phyloP scores from a whole-genome alignment of 1,140 invertebrate genomes.

The Trichonephila inaurata region DNA sequence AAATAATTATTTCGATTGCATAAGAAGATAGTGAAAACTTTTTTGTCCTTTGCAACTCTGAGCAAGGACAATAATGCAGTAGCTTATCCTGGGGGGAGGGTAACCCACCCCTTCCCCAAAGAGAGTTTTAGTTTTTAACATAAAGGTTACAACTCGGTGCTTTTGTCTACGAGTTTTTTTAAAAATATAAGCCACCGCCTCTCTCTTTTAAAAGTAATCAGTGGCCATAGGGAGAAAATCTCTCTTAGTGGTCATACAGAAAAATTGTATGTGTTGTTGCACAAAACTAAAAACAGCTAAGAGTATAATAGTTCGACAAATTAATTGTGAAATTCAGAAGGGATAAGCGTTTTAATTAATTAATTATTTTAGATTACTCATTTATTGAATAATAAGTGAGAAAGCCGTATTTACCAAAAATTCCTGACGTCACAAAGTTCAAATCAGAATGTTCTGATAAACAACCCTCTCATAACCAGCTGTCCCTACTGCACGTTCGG shows the following conservation, averaged over 20 bases:
- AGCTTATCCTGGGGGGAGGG: too few relatives aligned
- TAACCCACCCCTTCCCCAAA: too few relatives aligned
- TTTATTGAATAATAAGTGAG: background rate
- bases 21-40: background rate
- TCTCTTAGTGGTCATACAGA: background rate
- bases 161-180: too few relatives aligned
- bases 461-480: conserved; percentile 56
- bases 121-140: too few relatives aligned
- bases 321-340: background rate
- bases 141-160: too few relatives aligned
- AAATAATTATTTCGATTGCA: background rate
- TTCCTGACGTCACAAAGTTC: conserved; percentile 59
- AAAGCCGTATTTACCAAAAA: conserved; percentile 2
- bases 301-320: background rate
- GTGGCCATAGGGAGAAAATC: background rate
- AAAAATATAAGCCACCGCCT: too few relatives aligned
- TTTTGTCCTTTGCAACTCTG: background rate
- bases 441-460: conserved; percentile 38
- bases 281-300: background rate
- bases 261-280: background rate
- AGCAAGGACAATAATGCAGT: background rate
- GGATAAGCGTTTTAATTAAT: background rate
- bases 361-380: background rate
- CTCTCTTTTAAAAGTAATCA: too few relatives aligned
- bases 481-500: conserved; percentile 63